Evolutionary conservation across 2,797 vertebrate species (phyloP), one percentile per base, ranked within the genome.

Genomic region (Premnoplex brunnescens): DNA sequence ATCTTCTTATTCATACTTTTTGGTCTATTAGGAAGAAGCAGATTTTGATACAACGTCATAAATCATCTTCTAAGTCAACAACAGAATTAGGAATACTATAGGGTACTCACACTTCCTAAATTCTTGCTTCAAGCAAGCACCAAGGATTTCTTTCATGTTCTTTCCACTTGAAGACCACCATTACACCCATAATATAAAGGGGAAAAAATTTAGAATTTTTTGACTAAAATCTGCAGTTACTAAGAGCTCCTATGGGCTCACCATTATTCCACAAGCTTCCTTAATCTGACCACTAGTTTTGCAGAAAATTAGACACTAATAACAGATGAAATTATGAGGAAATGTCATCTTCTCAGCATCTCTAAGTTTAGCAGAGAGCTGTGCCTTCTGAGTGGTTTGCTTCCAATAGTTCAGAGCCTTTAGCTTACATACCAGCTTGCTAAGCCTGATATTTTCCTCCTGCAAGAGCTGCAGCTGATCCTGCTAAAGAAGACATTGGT

Each of bases 401-500:
- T 97, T 98, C 98, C 98, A 98, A 54, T 37, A 48, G 55, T 82
- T 96, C 90, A 98, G 93, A 71, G 96, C 95, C 96, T 96, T 98
- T 64, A 97, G 69, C 80, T 98, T 97, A 91, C 96, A 84, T 56
- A 98, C 76, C 86, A 98, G 88, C 49, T 96, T 64, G 2, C 83
- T 85, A 92, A 98, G 93, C 52, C 82, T 86, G 44, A 36, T 92
- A 48, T 97, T 98, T 95, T 98, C 98, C 89, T 91, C 90, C 75
- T 60, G 46, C 52, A 97, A n/a, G 49, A 97, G 85, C 55, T 97
- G 95, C 91, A 98, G 95, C 39, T 98, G 96, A 52, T 98, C 96
- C 96, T 97, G 98, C 98, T 98, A 44, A 93, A 46, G 90, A 92
- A 68, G 51, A 51, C 13, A 5, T 67, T 3, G 3, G 48, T 92